phyloP scores from a whole-genome alignment of 2,797 vertebrate species.

The Mareca penelope region DNA sequence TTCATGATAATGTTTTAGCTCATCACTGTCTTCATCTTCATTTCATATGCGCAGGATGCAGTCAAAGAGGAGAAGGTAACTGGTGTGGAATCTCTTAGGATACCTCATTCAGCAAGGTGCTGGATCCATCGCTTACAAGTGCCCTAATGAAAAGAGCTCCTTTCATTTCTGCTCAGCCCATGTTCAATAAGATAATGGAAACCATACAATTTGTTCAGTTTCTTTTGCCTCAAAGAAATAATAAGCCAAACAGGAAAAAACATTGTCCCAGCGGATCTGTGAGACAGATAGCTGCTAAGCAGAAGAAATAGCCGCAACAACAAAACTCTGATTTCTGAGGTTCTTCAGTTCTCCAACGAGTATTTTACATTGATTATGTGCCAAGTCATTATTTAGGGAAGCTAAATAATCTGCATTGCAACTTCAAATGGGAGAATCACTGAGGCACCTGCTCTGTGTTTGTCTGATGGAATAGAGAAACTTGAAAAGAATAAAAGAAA shows the following conservation, averaged over 20 bases:
- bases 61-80: not conserved
- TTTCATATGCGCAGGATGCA: not conserved
- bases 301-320: not conserved
- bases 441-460: not conserved
- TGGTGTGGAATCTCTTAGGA: not conserved
- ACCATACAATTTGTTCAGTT: not conserved
- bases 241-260: not conserved
- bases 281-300: not conserved
- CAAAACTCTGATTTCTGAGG: not conserved
- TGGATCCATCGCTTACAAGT: not conserved
- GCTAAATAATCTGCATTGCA: not conserved
- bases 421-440: not conserved
- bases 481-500: not conserved
- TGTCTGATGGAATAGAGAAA: not conserved
- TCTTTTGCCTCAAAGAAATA: not conserved
- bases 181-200: not conserved
- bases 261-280: not conserved
- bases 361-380: not conserved
- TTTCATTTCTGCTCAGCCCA: not conserved
- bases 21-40: not conserved
- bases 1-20: not conserved
- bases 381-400: slow-evolving; percentile 21
- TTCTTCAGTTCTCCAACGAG: not conserved
- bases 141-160: not conserved
- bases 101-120: not conserved